Base-by-base conservation (phyloP, 2,888 invertebrate genomes). In the Temnothorax ravouxi region DNA sequence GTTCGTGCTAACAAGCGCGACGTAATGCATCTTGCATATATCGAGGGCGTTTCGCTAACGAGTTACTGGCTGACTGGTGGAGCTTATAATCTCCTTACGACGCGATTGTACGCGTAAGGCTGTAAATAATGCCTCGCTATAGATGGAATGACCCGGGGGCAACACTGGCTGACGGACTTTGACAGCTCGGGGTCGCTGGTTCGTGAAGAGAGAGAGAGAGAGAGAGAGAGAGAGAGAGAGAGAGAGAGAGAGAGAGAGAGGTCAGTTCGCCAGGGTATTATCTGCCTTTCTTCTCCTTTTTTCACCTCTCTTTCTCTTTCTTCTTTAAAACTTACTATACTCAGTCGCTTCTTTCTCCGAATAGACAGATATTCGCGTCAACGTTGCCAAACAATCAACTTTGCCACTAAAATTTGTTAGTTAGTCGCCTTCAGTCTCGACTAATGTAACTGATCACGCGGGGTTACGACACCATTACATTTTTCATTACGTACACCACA, bases 171-270 rank as follows among this genome's bases (percentile, higher is more conserved):
- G 89, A 86, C 93, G 94, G 94, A 94, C 94, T 94, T 94, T 94
- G 94, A 93, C 89, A 92, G 88, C 86, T 90, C 84, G 93, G 91
- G 94, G 93, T 94, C 94, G 91, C 87, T 87, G 89, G 87, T 90
- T 91, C 86, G 84, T 59, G 21, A 3, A 59, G 44, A 79, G 1
- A 64, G 3, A 41, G 25, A 64, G 25, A 75, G 44, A 34, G 9
- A 13, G 29, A n/a, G 18, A 44, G 25, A 25, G 9, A 6, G n/a
- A 29, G 34, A 11, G 34, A 50, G 44, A 18, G 9, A 21, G 15
- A 15, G 15, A 34, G 3, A 25, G 50, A 52, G 13, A 34, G 50
- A 52, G 13, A 34, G 34, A 34, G n/a, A 91, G 90, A 90, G 93
- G 91, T 88, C 89, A 13, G 34, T 91, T 84, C 72, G 84, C 84